Conservation (phyloP, 2,888 invertebrate species). For the Caenorhabditis afra region DNA sequence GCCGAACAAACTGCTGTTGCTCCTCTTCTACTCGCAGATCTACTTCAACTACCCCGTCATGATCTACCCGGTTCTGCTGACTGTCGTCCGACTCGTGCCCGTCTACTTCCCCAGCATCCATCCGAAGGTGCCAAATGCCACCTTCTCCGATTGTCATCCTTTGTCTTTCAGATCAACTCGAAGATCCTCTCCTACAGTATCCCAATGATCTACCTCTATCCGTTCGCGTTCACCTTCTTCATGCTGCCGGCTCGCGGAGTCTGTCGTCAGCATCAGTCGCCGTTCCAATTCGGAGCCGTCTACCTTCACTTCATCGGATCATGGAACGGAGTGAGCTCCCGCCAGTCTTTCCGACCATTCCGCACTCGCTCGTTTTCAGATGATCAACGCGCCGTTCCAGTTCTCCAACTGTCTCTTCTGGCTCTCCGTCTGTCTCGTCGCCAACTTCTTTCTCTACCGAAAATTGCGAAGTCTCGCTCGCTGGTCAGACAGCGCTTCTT, state of each 20-base stretch:
- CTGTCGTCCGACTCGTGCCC: conserved; percentile 21
- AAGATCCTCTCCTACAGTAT: conserved; percentile 14
- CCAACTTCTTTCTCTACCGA: conserved; percentile 20
- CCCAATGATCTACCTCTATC: conserved; percentile 16
- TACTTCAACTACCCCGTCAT: conserved; percentile 18
- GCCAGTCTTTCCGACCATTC: too few relatives aligned
- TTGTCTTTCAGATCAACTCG: conserved; percentile 16
- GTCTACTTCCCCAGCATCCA: conserved; percentile 22
- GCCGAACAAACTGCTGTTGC: conserved; percentile 8
- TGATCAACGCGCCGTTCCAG: conserved; percentile 27
- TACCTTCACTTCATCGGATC: conserved; percentile 27
- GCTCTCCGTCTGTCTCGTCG: conserved; percentile 16
- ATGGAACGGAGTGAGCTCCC: conserved; percentile 12
- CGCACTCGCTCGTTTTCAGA: conserved; percentile 9
- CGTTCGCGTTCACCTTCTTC: conserved; percentile 8
- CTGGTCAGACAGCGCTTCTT: not conserved
- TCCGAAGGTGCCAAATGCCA: conserved; percentile 7
- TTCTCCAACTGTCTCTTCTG: conserved; percentile 21
- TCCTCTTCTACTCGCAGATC: conserved; percentile 19
- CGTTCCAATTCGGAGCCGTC: conserved; percentile 23
- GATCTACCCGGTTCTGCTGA: conserved; percentile 23
- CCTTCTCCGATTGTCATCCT: not conserved
- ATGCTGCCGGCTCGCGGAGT: conserved; percentile 34
- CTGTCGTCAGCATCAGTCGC: conserved; percentile 17
- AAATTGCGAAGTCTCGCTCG: conserved; percentile 24